Conservation (phyloP, 2,113 vertebrate genomes). For the Chascanopsetta lugubris region DNA sequence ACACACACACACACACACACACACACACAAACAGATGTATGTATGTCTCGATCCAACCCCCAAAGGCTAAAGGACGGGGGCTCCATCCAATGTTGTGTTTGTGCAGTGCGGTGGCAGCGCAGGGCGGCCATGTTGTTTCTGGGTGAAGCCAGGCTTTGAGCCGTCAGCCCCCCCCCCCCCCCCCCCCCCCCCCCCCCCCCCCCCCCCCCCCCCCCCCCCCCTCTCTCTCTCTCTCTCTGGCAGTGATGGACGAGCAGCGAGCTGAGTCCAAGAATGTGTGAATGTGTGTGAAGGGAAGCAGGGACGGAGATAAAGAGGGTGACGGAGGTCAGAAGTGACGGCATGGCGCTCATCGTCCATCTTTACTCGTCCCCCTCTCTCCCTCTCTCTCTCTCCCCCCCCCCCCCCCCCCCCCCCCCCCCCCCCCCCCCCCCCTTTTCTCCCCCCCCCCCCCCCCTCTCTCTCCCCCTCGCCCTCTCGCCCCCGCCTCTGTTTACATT, state of each 20-base stretch:
- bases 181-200: too few relatives aligned
- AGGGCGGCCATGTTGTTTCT: conserved; percentile 68
- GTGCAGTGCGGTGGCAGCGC: conserved; percentile 48
- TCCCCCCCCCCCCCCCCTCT: too few relatives aligned
- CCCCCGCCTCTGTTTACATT: conserved; percentile 26
- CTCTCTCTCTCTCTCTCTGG: conserved; percentile 47
- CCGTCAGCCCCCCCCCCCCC: too few relatives aligned
- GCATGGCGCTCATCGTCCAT: conserved; percentile 15
- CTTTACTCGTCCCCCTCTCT: not conserved
- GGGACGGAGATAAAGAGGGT: conserved; percentile 50
- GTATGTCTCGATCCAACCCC: conserved; percentile 48
- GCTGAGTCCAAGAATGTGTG: conserved; percentile 46
- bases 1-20: too few relatives aligned
- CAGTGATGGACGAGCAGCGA: conserved; percentile 61
- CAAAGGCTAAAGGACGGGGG: conserved; percentile 58
- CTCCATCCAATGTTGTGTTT: conserved; percentile 56
- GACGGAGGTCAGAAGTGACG: conserved; percentile 36
- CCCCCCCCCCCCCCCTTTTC: conserved; percentile 6
- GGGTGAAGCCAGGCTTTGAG: conserved; percentile 57
- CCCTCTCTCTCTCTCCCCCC: conserved; percentile 5
- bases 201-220: too few relatives aligned
- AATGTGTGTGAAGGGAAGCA: conserved; percentile 50
- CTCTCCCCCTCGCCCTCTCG: conserved; percentile 9
- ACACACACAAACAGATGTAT: too few relatives aligned
- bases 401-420: not conserved